Evolutionary conservation across 2,888 invertebrate species (phyloP), one percentile per base, ranked within the genome.

Genomic region (Chirona hameri): DNA sequence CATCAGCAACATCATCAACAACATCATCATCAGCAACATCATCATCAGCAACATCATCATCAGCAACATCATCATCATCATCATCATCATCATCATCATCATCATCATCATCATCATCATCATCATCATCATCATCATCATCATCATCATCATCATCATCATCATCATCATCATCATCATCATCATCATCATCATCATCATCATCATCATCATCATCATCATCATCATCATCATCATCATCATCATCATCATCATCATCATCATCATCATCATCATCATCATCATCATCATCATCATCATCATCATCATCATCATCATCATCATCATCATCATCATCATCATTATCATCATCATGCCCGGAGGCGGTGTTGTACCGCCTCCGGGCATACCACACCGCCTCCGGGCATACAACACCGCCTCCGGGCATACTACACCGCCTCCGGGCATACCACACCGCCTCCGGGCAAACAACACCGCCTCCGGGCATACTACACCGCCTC

Each of bases 61-160:
- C n/a, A n/a, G n/a, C n/a, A n/a, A n/a, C n/a, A n/a, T n/a, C n/a
- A n/a, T n/a, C n/a, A n/a, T n/a, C n/a, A n/a, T n/a, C n/a, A n/a
- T n/a, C n/a, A n/a, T n/a, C 65, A 65, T 65, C 65, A 65, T 65
- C 65, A 65, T 65, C 65, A 65, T 65, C 65, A 65, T 65, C 65
- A 65, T 65, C 65, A 65, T 65, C 65, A n/a, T 65, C 65, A 65
- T 65, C 65, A 65, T 65, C 65, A 65, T 65, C 65, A 65, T 65
- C 65, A 65, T 65, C 65, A 65, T 65, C 65, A 65, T 65, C 65
- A 65, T 65, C 65, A 65, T 65, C 65, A 65, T 65, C 65, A 65
- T 65, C 65, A n/a, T 65, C 65, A 65, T 65, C 65, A n/a, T 65
- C 65, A 65, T 65, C 65, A n/a, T 65, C 65, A 65, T 65, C 65